Conservation (phyloP, 1,140 invertebrate species). For the Danaus melanippus region DNA sequence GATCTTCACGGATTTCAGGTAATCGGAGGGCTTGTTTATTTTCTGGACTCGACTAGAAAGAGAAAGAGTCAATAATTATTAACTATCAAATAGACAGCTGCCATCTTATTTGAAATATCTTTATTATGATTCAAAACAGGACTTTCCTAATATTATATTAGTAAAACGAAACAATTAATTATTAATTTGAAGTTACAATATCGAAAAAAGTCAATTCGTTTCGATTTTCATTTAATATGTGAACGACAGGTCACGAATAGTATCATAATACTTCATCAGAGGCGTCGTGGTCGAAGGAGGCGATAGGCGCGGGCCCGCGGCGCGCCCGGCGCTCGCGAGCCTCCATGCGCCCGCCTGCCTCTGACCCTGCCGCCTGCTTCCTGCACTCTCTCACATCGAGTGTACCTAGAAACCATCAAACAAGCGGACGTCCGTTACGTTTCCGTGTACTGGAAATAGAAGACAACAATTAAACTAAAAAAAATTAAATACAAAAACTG, state of each 20-base stretch:
- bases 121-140: too few relatives aligned
- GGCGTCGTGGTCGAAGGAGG: constrained; percentile 89
- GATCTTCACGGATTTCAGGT: constrained; percentile 80
- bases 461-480: too few relatives aligned
- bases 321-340: constrained; percentile 74
- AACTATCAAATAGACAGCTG: too few relatives aligned
- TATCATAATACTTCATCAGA: constrained; percentile 79
- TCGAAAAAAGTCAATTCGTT: too few relatives aligned
- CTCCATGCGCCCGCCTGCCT: constrained; percentile 36
- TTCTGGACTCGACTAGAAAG: constrained; percentile 74
- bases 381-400: constrained; percentile 11
- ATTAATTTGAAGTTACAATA: too few relatives aligned
- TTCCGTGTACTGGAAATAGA: too few relatives aligned
- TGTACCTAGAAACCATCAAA: too few relatives aligned
- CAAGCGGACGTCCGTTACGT: too few relatives aligned
- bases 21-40: constrained; percentile 74
- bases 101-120: too few relatives aligned
- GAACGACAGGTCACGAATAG: not conserved
- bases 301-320: constrained; percentile 91
- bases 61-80: not conserved
- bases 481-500: too few relatives aligned
- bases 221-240: not conserved
- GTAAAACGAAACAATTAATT: too few relatives aligned
- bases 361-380: constrained; percentile 10
- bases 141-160: too few relatives aligned